A percentile compares a stretch with the other conserved stretches of the same genome.
Evolutionary conservation across 2,113 vertebrate species (phyloP).

Genomic region (Formicarius rufipectus): DNA sequence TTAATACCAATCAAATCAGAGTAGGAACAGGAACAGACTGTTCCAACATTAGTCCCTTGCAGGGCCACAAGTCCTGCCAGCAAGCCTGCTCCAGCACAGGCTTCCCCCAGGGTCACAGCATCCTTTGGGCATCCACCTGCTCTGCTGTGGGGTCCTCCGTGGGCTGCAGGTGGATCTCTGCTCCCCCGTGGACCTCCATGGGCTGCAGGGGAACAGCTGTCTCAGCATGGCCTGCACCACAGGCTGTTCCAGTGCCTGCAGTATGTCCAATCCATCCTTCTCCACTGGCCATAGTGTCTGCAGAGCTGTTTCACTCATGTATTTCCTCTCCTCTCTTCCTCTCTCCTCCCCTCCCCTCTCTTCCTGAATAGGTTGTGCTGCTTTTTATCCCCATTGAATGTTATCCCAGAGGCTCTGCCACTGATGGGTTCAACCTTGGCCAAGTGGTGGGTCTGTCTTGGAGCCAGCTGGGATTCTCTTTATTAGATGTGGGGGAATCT

Average conservation of each 20-base stretch:
- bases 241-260: neutral
- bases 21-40: neutral
- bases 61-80: neutral
- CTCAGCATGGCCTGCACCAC: neutral
- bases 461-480: neutral
- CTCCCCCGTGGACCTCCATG: neutral
- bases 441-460: neutral
- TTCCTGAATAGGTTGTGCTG: neutral
- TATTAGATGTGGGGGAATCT: neutral
- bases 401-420: neutral
- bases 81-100: neutral
- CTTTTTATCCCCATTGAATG: neutral
- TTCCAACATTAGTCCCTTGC: neutral
- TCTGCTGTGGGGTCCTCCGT: rapidly evolving
- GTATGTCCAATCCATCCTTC: neutral
- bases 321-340: neutral
- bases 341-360: neutral
- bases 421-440: neutral
- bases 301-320: neutral
- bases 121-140: neutral
- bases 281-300: neutral
- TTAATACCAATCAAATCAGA: neutral
- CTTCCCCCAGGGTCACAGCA: neutral
- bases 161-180: neutral
- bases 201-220: neutral